Evolutionary conservation across 2,888 invertebrate species (phyloP), one percentile per base, ranked within the genome.

Genomic region (Caenorhabditis sp.): DNA sequence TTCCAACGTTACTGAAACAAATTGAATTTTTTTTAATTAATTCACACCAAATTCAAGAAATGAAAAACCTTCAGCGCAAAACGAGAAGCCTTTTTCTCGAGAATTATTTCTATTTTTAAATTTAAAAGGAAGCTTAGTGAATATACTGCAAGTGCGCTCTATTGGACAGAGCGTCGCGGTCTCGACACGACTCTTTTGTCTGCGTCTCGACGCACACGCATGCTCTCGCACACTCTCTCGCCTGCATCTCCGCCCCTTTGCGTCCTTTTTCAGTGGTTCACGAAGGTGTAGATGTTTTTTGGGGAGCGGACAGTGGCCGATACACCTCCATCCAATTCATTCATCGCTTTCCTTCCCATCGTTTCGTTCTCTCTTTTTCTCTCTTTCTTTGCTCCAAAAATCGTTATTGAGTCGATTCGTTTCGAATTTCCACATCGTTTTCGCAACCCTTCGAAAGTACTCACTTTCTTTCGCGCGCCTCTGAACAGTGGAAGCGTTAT

Each of bases 131-230:
- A 46, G 46, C 15, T 39, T 50, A 76, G 58, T 56, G 37, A n/a
- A 24, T 30, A 3, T 9, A 35, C 24, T 63, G 63, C 53, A 74
- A 68, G 15, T 17, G 55, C 50, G 74, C 74, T 68, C 74, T 15
- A 62, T 9, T 20, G 58, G 4, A 22, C 37, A 26, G 20, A 35
- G 13, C 24, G 32, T n/a, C n/a, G n/a, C n/a, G 74, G 74, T 74
- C 74, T 74, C 66, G 74, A 53, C 9, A 27, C 73, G 73, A 53
- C 8, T 6, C 20, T 11, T 11, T 17, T 24, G 26, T 65, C 72
- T 63, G 58, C 53, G 59, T 63, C 59, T 73, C 65, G 39, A 8
- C 46, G 24, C 35, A 35, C 6, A 9, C 2, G 35, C 6, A 9
- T 9, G 9, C 8, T 13, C 8, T 7, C n/a, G n/a, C 17, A 1